These are phyloP conservation scores for Pseudomyrmex cubaensis DNA, from an alignment of 1,140 invertebrate species.

Conservation along the genomic window DNA sequence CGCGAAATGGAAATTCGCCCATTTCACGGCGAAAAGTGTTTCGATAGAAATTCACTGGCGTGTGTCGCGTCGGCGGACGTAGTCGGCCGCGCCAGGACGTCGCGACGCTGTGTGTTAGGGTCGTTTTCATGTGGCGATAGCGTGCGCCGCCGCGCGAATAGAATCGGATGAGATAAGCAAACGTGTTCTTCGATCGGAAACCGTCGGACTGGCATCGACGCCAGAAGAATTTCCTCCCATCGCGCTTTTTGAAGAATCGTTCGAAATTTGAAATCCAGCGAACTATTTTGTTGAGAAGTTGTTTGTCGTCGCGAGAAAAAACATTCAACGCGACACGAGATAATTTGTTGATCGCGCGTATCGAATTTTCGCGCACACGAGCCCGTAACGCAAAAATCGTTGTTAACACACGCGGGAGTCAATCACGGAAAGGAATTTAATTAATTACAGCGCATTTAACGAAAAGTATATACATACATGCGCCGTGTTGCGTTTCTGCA, in stretches of 20 bases:
- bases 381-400: conserved; percentile 13
- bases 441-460: conserved; percentile 49
- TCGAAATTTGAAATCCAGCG: conserved; percentile 29
- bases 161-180: conserved; percentile 57
- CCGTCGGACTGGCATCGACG: conserved; percentile 3
- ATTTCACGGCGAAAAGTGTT: conserved; percentile 71
- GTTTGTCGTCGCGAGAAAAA: background rate
- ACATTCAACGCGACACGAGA: background rate
- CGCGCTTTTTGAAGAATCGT: conserved; percentile 35
- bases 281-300: background rate
- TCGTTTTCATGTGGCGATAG: conserved; percentile 51
- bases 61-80: conserved; percentile 56
- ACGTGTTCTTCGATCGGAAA: conserved; percentile 13
- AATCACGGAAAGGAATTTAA: conserved; percentile 34
- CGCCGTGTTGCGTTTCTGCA: background rate
- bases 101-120: conserved; percentile 41
- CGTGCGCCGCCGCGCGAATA: conserved; percentile 47
- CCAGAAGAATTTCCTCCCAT: background rate
- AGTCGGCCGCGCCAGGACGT: conserved; percentile 33
- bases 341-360: conserved; percentile 14
- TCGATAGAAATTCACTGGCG: conserved; percentile 69
- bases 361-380: background rate
- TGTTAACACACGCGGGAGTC: conserved; percentile 15
- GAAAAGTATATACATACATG: conserved; percentile 21
- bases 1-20: conserved; percentile 75